Conservation (phyloP, 2,797 vertebrate genomes). For the Melanotaenia maccullochi region DNA sequence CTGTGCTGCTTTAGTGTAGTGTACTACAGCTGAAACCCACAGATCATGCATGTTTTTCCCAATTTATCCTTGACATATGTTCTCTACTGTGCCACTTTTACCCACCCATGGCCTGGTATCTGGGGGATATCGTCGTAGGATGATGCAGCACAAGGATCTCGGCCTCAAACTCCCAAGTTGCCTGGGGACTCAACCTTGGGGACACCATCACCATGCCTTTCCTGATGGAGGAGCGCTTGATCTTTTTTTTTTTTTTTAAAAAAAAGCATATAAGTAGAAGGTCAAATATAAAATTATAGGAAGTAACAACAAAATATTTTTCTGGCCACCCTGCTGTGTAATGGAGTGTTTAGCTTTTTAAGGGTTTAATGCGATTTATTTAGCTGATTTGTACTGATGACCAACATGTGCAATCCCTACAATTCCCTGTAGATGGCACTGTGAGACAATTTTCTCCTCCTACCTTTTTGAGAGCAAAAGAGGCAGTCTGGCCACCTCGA, state of each 20-base stretch:
- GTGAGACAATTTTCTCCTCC: slow-evolving; percentile 1
- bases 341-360: no score
- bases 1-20: background rate
- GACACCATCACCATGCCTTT: slow-evolving; percentile 99
- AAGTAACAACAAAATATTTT: background rate
- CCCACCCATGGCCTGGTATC: slow-evolving; percentile 98
- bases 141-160: slow-evolving; percentile 98
- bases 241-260: slow-evolving; percentile 80
- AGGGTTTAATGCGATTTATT: no score
- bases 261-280: background rate
- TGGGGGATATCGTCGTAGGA: slow-evolving; percentile 98
- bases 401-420: background rate
- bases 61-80: background rate
- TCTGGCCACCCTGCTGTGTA: background rate
- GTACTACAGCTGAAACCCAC: no score
- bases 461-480: slow-evolving; percentile 98
- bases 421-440: background rate
- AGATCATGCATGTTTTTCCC: background rate
- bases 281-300: background rate
- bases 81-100: slow-evolving; percentile 14
- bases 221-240: slow-evolving; percentile 97
- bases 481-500: slow-evolving; percentile 96
- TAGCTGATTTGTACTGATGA: no score
- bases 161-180: slow-evolving; percentile 98
- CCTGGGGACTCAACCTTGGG: slow-evolving; percentile 93